Evolutionary conservation across 2,888 invertebrate species (phyloP).

Genomic region (Pristionchus mayeri): DNA sequence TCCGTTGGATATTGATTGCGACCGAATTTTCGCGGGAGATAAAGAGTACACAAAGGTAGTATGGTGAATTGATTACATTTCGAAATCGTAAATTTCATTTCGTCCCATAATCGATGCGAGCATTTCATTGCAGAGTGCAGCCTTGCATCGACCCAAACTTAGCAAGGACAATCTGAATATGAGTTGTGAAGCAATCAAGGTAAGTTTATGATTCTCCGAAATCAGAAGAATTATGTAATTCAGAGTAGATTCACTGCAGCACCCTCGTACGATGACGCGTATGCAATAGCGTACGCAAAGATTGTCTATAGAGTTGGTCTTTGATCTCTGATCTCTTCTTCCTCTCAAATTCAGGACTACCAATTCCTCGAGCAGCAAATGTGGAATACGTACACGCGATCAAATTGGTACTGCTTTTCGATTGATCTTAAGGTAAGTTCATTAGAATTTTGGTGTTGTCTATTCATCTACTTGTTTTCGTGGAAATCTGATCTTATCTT

Average conservation of each 20-base stretch:
- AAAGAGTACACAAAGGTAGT: not conserved
- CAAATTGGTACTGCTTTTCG: too few relatives aligned
- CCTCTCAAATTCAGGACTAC: too few relatives aligned
- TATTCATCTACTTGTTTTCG: too few relatives aligned
- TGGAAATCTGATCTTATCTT: too few relatives aligned
- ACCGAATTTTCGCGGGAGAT: not conserved
- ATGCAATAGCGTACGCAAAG: not conserved
- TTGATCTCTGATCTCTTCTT: too few relatives aligned
- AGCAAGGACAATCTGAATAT: not conserved
- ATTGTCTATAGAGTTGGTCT: not conserved
- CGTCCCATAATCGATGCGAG: too few relatives aligned
- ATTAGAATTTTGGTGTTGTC: too few relatives aligned
- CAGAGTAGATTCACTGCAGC: not conserved
- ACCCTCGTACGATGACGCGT: not conserved
- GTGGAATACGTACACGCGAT: too few relatives aligned
- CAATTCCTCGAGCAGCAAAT: too few relatives aligned
- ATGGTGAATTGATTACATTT: not conserved
- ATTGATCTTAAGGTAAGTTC: too few relatives aligned
- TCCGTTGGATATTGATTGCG: not conserved
- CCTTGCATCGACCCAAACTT: not conserved
- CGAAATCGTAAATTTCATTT: too few relatives aligned
- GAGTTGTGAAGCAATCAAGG: not conserved
- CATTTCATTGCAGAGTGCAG: not conserved
- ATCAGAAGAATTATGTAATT: not conserved
- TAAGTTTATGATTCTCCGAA: not conserved